These are phyloP conservation scores for Mythimna lalbum DNA, from an alignment of 2,888 invertebrate genomes.

Conservation along the genomic window DNA sequence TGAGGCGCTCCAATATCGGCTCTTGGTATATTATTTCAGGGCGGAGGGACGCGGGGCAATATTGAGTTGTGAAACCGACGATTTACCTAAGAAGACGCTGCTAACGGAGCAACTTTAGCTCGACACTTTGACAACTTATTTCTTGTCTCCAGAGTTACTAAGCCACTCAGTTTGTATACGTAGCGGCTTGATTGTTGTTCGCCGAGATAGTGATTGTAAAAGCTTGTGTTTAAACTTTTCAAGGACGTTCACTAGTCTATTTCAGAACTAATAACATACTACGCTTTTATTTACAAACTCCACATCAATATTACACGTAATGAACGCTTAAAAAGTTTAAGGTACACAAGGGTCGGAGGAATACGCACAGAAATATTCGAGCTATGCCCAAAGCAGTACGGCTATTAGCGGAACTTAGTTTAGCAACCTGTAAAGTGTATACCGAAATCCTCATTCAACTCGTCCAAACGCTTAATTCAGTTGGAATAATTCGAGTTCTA, in stretches of 20 bases:
- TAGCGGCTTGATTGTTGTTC: conserved; percentile 82
- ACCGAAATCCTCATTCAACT: conserved; percentile 86
- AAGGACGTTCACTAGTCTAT: conserved; percentile 56
- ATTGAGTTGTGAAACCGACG: conserved; percentile 89
- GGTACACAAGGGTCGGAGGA: conserved; percentile 67
- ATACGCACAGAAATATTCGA: conserved; percentile 75
- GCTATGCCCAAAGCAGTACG: conserved; percentile 77
- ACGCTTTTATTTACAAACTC: conserved; percentile 43
- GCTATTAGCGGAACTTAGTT: conserved; percentile 85
- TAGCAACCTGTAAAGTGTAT: conserved; percentile 83
- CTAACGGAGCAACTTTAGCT: conserved; percentile 87
- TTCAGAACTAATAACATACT: conserved; percentile 51
- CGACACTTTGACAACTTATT: conserved; percentile 90
- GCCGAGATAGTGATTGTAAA: conserved; percentile 71
- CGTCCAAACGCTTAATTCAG: conserved; percentile 87
- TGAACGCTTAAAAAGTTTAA: conserved; percentile 66
- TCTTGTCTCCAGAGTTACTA: conserved; percentile 86
- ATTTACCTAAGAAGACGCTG: conserved; percentile 88
- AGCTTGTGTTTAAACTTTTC: conserved; percentile 58
- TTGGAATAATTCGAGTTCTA: conserved; percentile 89
- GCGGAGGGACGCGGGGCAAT: conserved; percentile 79
- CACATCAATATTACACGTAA: conserved; percentile 57
- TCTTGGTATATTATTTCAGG: conserved; percentile 87
- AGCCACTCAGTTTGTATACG: conserved; percentile 85
- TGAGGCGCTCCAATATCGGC: conserved; percentile 85